Conservation (phyloP, 2,888 invertebrate species). For the Spialia ferax region DNA sequence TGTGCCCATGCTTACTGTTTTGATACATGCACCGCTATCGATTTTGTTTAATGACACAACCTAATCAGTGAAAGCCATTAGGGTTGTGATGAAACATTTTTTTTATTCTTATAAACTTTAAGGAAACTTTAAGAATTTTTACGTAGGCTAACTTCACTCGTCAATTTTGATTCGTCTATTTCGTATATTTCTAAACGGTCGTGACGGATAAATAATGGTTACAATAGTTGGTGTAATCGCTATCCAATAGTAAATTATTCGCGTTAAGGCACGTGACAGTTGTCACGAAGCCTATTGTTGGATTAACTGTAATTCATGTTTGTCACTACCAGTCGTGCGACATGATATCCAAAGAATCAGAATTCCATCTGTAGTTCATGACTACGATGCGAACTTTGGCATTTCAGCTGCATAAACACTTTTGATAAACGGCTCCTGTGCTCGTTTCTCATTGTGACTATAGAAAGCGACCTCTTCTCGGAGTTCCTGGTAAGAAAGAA, state of each 20-base stretch:
- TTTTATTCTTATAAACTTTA: not conserved
- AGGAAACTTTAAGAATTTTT: not conserved
- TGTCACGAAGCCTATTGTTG: constrained; percentile 63
- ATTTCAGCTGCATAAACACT: constrained; percentile 37
- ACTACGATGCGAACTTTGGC: constrained; percentile 37
- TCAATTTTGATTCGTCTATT: not conserved
- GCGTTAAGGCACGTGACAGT: constrained; percentile 55
- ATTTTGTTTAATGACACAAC: constrained; percentile 24
- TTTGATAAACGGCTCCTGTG: constrained; percentile 40
- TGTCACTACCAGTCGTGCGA: constrained; percentile 55
- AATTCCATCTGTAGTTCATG: constrained; percentile 39
- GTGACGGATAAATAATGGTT: constrained; percentile 32
- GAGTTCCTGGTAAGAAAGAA: constrained; percentile 25
- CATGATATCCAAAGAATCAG: constrained; percentile 42
- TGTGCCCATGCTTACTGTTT: constrained; percentile 60
- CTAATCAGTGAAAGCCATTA: not conserved
- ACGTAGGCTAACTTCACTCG: not conserved
- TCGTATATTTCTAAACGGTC: constrained; percentile 34
- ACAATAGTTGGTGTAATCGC: constrained; percentile 34
- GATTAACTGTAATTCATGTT: constrained; percentile 55
- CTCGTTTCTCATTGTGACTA: constrained; percentile 28
- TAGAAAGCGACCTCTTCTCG: constrained; percentile 35
- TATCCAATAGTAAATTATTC: constrained; percentile 40
- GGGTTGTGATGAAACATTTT: not conserved
- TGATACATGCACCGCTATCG: constrained; percentile 46